Evolutionary conservation across 2,113 vertebrate species (phyloP).

Genomic region (Xiphophorus hellerii): DNA sequence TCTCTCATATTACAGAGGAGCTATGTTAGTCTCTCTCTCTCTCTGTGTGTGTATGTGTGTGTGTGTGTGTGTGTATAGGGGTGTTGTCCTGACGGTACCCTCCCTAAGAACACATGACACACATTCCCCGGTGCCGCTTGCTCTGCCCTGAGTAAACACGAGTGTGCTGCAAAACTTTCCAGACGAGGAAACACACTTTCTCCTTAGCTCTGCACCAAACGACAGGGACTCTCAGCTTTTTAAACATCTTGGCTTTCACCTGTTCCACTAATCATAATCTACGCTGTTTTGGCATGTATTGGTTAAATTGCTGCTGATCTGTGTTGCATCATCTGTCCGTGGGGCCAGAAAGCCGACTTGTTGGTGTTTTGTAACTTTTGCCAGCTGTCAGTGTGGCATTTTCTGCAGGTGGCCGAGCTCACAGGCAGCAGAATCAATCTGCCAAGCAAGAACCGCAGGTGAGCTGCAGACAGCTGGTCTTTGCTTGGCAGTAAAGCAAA

Average conservation of each 20-base stretch:
- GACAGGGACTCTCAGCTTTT: slow-evolving; percentile 32
- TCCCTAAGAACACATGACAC: slow-evolving; percentile 69
- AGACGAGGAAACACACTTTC: slow-evolving; percentile 15
- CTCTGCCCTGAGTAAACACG: slow-evolving; percentile 68
- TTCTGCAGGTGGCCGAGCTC: slow-evolving; percentile 37
- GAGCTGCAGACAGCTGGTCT: slow-evolving; percentile 29
- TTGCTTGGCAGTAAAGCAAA: slow-evolving; percentile 25
- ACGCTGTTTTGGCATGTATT: slow-evolving; percentile 1
- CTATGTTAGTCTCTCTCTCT: neutral
- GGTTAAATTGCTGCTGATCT: slow-evolving; percentile 3
- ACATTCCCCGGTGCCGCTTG: slow-evolving; percentile 38
- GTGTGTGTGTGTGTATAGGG: slow-evolving; percentile 18
- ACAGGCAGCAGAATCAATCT: slow-evolving; percentile 53
- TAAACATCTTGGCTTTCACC: slow-evolving; percentile 14
- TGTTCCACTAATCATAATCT: slow-evolving; percentile 4
- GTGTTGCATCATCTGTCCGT: slow-evolving; percentile 4
- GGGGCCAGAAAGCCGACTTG: slow-evolving; percentile 9
- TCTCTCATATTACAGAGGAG: neutral
- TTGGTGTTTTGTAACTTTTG: slow-evolving; percentile 36
- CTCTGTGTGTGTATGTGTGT: neutral
- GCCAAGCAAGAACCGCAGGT: slow-evolving; percentile 47
- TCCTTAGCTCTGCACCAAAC: slow-evolving; percentile 16
- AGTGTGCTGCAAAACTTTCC: slow-evolving; percentile 38
- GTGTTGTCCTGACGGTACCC: slow-evolving; percentile 49
- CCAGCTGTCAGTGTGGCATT: slow-evolving; percentile 29